Conservation (phyloP, 92 coral and sea anemone species). For the Porites evermanni region DNA sequence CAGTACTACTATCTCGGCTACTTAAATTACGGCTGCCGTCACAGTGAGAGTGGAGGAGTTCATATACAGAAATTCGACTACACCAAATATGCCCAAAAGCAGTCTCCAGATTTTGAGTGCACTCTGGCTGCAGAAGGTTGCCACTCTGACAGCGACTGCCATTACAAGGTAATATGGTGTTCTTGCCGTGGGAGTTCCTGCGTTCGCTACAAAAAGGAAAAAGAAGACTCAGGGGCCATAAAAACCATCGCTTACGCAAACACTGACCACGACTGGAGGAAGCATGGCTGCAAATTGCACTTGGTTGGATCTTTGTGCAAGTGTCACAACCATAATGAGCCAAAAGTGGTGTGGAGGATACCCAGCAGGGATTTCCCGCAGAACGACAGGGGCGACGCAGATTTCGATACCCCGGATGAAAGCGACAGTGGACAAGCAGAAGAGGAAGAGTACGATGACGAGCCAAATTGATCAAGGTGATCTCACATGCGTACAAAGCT, state of each 20-base stretch:
- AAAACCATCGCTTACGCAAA: background rate
- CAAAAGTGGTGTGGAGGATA: background rate
- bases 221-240: background rate
- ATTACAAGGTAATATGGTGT: background rate
- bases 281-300: background rate
- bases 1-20: background rate
- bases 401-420: no score
- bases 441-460: no score
- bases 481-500: no score
- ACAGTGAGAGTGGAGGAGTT: background rate
- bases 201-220: background rate
- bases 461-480: no score
- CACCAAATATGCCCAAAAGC: background rate
- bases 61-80: background rate
- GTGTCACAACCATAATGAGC: background rate
- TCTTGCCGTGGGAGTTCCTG: background rate
- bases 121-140: background rate
- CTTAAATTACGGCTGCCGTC: background rate
- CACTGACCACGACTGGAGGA: background rate
- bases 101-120: background rate
- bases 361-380: background rate
- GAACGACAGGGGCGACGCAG: background rate
- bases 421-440: no score
- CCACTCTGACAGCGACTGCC: background rate
- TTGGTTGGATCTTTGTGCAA: background rate